Percentiles rank a stretch among this genome's conserved stretches.
These are phyloP conservation scores for Neoitamus cyanurus DNA, from an alignment of 2,888 invertebrate genomes.

Conservation along the genomic window DNA sequence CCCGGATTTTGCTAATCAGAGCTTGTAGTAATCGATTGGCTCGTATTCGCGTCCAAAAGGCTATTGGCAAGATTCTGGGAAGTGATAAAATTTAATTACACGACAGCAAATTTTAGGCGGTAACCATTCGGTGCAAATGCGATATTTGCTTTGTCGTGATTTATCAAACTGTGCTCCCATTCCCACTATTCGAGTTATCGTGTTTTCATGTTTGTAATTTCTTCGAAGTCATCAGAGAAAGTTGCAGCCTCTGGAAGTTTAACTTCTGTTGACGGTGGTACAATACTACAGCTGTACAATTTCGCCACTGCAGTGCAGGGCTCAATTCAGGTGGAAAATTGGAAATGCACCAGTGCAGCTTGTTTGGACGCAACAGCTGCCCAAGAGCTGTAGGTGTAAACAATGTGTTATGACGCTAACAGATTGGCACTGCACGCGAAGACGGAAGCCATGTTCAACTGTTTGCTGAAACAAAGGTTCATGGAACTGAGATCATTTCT, in stretches of 20 bases:
- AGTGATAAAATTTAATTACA: not conserved
- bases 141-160: not conserved
- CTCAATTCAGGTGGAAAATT: conserved; percentile 19
- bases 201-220: not conserved
- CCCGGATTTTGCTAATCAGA: conserved; percentile 6
- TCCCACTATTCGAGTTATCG: not conserved
- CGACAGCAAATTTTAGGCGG: not conserved
- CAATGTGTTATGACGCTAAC: not conserved
- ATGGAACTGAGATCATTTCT: not conserved
- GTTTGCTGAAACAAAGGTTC: not conserved
- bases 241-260: not conserved
- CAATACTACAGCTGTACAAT: not conserved
- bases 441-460: not conserved
- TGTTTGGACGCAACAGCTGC: not conserved
- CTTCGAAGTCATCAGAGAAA: conserved; percentile 10
- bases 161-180: not conserved
- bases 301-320: not conserved
- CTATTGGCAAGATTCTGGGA: not conserved
- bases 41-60: not conserved
- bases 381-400: not conserved
- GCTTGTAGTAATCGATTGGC: not conserved
- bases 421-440: not conserved
- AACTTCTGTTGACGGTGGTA: not conserved
- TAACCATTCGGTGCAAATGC: not conserved
- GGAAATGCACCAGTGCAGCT: not conserved